phyloP scores from a whole-genome alignment of 2,888 invertebrate species.

The Drosophila atripex region DNA sequence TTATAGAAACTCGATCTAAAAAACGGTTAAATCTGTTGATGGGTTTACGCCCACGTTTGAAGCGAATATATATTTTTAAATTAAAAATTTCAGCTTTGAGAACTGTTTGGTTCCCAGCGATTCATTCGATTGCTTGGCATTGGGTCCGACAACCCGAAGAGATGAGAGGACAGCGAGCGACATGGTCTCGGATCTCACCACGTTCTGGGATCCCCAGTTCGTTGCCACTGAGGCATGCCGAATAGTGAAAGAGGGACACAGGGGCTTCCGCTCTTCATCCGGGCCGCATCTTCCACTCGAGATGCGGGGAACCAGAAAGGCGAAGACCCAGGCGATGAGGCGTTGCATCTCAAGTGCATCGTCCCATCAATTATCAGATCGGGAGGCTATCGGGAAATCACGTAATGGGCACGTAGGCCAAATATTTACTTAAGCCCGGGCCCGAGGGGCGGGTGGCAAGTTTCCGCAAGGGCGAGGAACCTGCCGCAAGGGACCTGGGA shows the following conservation, averaged over 20 bases:
- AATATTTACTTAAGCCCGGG: conserved; percentile 72
- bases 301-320: conserved; percentile 11
- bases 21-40: too few relatives aligned
- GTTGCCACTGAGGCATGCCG: conserved; percentile 32
- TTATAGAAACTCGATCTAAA: too few relatives aligned
- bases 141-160: conserved; percentile 16
- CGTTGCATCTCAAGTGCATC: conserved; percentile 44
- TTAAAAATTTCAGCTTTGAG: not conserved
- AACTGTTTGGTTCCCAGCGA: conserved; percentile 23
- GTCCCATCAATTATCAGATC: conserved; percentile 35
- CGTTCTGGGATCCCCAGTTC: conserved; percentile 6
- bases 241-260: not conserved
- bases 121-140: not conserved
- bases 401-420: conserved; percentile 77
- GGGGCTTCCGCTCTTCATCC: not conserved
- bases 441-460: conserved; percentile 11
- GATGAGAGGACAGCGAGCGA: conserved; percentile 14
- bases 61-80: not conserved
- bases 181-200: conserved; percentile 9
- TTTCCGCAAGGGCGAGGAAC: not conserved
- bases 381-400: conserved; percentile 73
- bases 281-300: conserved; percentile 22
- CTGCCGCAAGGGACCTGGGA: not conserved
- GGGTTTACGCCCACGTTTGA: too few relatives aligned
- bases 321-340: conserved; percentile 37